Conservation (phyloP, 2,888 invertebrate genomes). For the Autographa pulchrina region DNA sequence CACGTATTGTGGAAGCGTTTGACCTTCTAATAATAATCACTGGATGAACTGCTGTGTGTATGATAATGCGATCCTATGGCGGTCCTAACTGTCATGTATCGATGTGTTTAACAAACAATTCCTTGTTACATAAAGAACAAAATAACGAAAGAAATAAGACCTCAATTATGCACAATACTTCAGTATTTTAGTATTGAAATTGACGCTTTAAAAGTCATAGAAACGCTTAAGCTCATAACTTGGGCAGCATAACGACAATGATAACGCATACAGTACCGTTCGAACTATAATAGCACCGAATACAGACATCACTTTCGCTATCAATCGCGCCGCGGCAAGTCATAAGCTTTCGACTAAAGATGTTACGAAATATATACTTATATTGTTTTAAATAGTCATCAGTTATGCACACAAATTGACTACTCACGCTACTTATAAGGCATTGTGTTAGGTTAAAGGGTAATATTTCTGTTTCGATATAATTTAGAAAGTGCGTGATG, state of each 20-base stretch:
- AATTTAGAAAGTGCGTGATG: background rate
- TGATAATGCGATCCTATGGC: too few relatives aligned
- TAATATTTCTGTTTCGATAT: background rate
- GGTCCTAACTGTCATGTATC: too few relatives aligned
- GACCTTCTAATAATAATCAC: background rate
- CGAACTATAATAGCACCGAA: slow-evolving; percentile 65
- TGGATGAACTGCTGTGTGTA: too few relatives aligned
- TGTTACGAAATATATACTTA: background rate
- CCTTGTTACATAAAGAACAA: too few relatives aligned
- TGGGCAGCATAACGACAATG: slow-evolving; percentile 14
- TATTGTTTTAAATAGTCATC: background rate
- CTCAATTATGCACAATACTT: too few relatives aligned
- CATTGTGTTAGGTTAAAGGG: background rate
- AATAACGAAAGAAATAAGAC: too few relatives aligned
- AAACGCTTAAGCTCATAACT: too few relatives aligned
- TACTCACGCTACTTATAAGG: background rate
- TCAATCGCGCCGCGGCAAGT: slow-evolving; percentile 61
- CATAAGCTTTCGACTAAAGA: slow-evolving; percentile 24
- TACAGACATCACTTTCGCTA: slow-evolving; percentile 76
- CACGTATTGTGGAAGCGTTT: background rate
- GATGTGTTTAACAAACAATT: too few relatives aligned
- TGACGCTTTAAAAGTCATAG: too few relatives aligned
- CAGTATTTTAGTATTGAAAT: too few relatives aligned
- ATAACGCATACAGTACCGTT: slow-evolving; percentile 37
- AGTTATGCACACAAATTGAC: background rate